phyloP scores from a whole-genome alignment of 2,797 vertebrate species.

The Hypotaenidia philippensis region DNA sequence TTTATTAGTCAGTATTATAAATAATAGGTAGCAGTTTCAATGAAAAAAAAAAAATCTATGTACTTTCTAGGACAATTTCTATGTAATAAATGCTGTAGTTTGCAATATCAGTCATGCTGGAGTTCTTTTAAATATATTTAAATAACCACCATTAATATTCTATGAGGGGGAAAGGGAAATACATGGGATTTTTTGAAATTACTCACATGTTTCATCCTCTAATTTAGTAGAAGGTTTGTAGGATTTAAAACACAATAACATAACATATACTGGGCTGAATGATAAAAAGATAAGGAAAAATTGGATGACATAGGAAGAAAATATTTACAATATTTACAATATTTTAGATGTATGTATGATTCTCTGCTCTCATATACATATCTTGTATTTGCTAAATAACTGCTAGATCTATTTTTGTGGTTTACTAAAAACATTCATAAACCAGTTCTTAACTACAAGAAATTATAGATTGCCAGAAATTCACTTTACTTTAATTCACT shows the following conservation, averaged over 20 bases:
- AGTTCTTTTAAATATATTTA: conserved; percentile 50
- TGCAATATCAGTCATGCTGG: not conserved
- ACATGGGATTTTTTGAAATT: not conserved
- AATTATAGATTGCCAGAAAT: not conserved
- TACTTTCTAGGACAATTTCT: not conserved
- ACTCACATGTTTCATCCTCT: not conserved
- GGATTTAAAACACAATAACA: not conserved
- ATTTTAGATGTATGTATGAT: not conserved
- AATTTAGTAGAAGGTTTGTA: not conserved
- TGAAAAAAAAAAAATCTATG: conserved; percentile 40
- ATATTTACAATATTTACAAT: not conserved
- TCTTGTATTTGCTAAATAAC: not conserved
- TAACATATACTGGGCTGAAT: not conserved
- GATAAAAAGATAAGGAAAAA: not conserved
- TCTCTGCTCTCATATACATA: not conserved
- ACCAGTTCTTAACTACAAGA: not conserved
- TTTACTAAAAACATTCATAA: not conserved
- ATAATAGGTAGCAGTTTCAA: conserved; percentile 40
- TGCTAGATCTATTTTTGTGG: not conserved
- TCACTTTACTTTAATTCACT: not conserved
- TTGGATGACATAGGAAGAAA: not conserved
- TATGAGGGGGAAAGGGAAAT: conserved; percentile 2
- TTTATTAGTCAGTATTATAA: conserved; percentile 42
- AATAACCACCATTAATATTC: conserved; percentile 27
- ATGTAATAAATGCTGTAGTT: not conserved